Conservation (phyloP, 2,888 invertebrate species). For the Lysandra coridon region DNA sequence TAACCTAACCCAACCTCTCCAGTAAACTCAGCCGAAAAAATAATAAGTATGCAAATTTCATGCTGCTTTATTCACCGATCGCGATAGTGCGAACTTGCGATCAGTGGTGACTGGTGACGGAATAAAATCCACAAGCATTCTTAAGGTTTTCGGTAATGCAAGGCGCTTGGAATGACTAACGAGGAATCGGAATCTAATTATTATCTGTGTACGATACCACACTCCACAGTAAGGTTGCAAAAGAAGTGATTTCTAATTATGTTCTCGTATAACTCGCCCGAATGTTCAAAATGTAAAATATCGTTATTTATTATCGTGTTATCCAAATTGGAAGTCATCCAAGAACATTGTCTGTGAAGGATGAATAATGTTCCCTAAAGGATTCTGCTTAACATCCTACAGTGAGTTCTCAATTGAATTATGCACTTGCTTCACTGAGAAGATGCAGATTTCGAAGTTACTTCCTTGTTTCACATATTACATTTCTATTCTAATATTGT, state of each 20-base stretch:
- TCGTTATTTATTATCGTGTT: background rate
- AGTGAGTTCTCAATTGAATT: background rate
- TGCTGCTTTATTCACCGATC: too few species aligned
- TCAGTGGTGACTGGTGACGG: too few species aligned
- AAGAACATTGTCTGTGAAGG: background rate
- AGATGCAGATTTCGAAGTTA: background rate
- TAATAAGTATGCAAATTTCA: too few species aligned
- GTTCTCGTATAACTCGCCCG: background rate
- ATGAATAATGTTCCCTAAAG: background rate
- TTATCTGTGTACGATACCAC: too few species aligned
- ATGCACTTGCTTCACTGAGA: background rate
- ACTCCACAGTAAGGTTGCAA: background rate
- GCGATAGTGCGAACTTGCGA: too few species aligned
- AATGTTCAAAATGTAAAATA: background rate
- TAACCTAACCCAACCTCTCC: too few species aligned
- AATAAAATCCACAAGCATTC: too few species aligned
- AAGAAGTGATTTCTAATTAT: background rate
- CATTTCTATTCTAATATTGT: background rate
- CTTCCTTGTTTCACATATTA: background rate
- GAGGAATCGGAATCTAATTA: too few species aligned
- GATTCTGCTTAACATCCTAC: background rate
- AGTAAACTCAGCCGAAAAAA: too few species aligned
- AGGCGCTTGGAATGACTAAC: too few species aligned
- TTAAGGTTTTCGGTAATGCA: too few species aligned
- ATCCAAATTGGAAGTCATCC: constrained; percentile 6